Conservation (phyloP, 2,888 invertebrate species). For the Fabriciana adippe region DNA sequence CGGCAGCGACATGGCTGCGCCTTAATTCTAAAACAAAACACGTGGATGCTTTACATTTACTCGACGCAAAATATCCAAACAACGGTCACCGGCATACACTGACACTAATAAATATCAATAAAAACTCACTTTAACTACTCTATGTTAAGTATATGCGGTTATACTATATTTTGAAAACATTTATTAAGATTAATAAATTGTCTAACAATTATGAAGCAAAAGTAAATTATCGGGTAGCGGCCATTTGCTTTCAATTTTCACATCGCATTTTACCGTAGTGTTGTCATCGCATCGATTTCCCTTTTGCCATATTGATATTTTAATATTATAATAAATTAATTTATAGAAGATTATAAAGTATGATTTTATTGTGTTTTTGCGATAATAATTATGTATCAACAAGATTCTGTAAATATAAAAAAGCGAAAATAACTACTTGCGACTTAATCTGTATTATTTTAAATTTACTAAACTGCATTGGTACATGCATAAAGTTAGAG, state of each 20-base stretch:
- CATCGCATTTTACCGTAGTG: slow-evolving; percentile 5
- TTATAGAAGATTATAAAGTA: no score
- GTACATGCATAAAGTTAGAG: no score
- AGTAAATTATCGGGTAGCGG: slow-evolving; percentile 40
- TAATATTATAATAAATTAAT: no score
- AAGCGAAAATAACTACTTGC: no score
- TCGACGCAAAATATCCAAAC: slow-evolving; percentile 14
- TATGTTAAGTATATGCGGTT: slow-evolving; percentile 21
- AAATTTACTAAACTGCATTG: no score
- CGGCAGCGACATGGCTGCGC: slow-evolving; percentile 88
- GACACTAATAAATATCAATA: slow-evolving; percentile 20
- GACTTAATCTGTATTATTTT: no score
- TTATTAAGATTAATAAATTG: not conserved
- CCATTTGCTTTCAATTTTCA: slow-evolving; percentile 60
- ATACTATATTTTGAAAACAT: slow-evolving; percentile 10
- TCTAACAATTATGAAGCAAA: slow-evolving; percentile 3
- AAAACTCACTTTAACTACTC: slow-evolving; percentile 37
- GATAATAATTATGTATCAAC: no score
- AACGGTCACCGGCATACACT: slow-evolving; percentile 20
- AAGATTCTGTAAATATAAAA: no score
- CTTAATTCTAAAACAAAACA: slow-evolving; percentile 50
- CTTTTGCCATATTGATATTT: not conserved
- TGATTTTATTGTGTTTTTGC: no score
- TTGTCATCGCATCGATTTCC: not conserved
- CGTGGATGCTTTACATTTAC: slow-evolving; percentile 34